Base-by-base conservation (phyloP, 2,888 invertebrate genomes). In the Caenorhabditis japonica region DNA sequence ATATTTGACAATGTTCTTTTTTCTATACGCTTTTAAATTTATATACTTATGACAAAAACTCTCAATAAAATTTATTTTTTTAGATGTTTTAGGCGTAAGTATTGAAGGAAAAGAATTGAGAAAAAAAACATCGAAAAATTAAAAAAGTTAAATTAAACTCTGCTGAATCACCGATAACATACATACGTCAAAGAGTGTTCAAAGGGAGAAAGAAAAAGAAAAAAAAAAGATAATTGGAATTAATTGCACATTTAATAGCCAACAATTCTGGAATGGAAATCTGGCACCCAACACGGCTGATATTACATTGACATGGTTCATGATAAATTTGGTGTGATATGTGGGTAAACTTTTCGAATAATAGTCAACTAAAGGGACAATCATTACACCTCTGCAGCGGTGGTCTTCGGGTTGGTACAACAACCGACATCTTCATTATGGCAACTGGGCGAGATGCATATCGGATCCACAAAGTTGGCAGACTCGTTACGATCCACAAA, bases 361-460 rank as follows among this genome's bases (percentile, higher is more conserved):
- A n/a, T n/a, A n/a, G n/a, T n/a, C n/a, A n/a, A n/a, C n/a, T n/a
- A n/a, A n/a, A n/a, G n/a, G n/a, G n/a, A n/a, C n/a, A n/a, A n/a
- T n/a, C n/a, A 30, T 30, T 10, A 30, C 30, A 30, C 30, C 15
- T 41, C 17, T 17, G 52, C 39, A 34, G 4, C 53, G 4, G 34
- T 13, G 1, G 33, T 2, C 8, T 64, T 55, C 13, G 66, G 66
- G 15, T 36, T 66, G 2, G 68, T 74, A 30, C 74, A 74, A 30
- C 74, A 74, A 5, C 74, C 74, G 15, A 68, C 68, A 19, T 74
- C 58, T 15, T 61, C 52, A 5, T 46, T 64, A 53, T 74, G 74
- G 17, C 74, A 74, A 25, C 62, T 69, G 5, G 15, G n/a, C 2
- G 36, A 46, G 33, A 74, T 68, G 49, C 74, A 74, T 5, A 74